These are phyloP conservation scores for Anticlea derivata DNA, from an alignment of 2,888 invertebrate genomes.

Conservation along the genomic window DNA sequence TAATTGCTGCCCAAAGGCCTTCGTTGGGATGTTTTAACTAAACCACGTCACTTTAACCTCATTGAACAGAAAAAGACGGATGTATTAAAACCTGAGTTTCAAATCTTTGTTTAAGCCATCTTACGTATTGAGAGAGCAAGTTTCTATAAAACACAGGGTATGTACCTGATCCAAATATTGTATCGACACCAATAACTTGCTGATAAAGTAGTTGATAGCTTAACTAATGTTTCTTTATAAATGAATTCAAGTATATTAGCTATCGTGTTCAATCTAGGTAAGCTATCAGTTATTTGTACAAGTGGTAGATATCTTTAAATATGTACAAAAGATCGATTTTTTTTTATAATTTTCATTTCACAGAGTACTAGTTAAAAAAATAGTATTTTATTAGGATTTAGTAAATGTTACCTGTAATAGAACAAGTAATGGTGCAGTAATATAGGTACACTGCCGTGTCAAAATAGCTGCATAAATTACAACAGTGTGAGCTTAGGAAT, in stretches of 20 bases:
- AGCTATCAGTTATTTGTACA: neutral
- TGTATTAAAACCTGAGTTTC: neutral
- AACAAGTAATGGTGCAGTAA: conserved; percentile 10
- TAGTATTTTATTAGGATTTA: conserved; percentile 11
- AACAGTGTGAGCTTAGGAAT: no score
- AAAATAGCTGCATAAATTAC: conserved; percentile 3
- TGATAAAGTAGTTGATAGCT: neutral
- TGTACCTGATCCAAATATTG: conserved; percentile 23
- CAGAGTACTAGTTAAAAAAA: neutral
- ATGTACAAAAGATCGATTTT: no score
- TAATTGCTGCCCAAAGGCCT: no score
- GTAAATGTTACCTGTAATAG: conserved; percentile 16
- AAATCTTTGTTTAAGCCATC: neutral
- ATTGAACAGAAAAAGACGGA: neutral
- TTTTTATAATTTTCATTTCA: conserved; percentile 10
- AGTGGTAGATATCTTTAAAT: conserved; percentile 1
- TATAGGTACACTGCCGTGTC: neutral
- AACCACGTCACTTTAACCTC: neutral
- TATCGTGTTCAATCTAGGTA: neutral
- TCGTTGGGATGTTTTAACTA: neutral
- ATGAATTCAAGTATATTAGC: no score
- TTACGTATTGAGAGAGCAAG: neutral
- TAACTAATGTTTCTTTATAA: neutral
- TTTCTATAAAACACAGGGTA: conserved; percentile 7
- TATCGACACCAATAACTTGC: neutral